Evolutionary conservation across 2,797 vertebrate species (phyloP), one percentile per base, ranked within the genome.

Genomic region (Aeoliscus strigatus): DNA sequence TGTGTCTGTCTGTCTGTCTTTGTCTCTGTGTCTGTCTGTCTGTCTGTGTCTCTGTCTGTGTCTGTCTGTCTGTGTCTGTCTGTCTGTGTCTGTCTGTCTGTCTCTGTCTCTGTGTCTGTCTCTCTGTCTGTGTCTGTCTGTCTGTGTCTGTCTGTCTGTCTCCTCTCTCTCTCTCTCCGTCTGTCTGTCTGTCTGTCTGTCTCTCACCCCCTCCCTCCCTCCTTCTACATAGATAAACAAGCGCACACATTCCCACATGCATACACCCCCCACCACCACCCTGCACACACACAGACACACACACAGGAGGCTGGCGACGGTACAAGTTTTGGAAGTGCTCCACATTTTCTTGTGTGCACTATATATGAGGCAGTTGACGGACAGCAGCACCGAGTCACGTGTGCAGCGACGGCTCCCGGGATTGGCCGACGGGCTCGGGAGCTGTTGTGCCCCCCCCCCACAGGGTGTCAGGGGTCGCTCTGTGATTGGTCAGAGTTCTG

Each of bases 301-400:
- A 39, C 38, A 42, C 30, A 38, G 9, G 23, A 66, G 52, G 40
- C 56, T 51, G 67, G 77, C 85, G 77, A 80, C 81, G 79, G 85
- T 75, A 74, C 79, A 61, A 88, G 83, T 86, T 87, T 87, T 87
- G 88, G 86, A 87, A 86, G 86, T 81, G 87, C 86, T 81, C 87
- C 89, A 89, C 89, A 87, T 89, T 89, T 90, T 83, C 89, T 62
- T 86, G 86, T 89, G 89, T 90, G 90, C 90, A 88, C 89, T 94
- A 91, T 94, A 95, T 96, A 94, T 90, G 89, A 91, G 89, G 86
- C 83, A 75, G 81, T 88, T 94, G 90, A 94, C 82, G 84, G 92
- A 93, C 92, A 90, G 91, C 85, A 84, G 87, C 86, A 88, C 66
- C 87, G 57, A 77, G 89, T 95, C 92, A 94, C 84, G 90, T 92